Base-by-base conservation (phyloP, 2,797 vertebrate genomes). In the Ctenochaetus hawaiiensis region DNA sequence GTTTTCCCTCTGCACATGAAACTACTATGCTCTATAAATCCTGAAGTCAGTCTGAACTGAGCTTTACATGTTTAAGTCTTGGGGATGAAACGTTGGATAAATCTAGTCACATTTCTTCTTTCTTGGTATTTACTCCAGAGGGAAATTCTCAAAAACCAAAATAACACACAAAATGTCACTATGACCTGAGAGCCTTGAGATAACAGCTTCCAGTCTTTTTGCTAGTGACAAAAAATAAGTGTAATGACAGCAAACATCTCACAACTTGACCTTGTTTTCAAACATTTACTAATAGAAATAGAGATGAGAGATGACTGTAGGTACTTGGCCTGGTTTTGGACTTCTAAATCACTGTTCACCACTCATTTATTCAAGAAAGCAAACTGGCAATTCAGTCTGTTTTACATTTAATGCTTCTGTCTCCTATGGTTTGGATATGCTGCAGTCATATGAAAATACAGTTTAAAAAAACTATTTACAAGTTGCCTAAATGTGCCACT, bases 371-470 rank as follows among this genome's bases (percentile, higher is more conserved):
- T 71, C 47, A 64, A 12, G 14, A 0, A 57, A 64, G 13, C 14
- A 0, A 59, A 39, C 34, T 23, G 11, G 3, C 11, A 45, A 44
- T 57, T 63, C 18, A 18, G 47, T 45, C n/a, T 51, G 43, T 44
- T 44, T 44, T 14, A 44, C 13, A 8, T 43, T 44, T 34, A 26
- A 57, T 34, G 13, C 18, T 14, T 60, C 4, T 14, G 7, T 23
- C 13, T n/a, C 6, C 5, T 44, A 62, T 52, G 54, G 10, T 47
- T 47, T 16, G 22, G 26, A 23, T 6, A 23, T 53, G 26, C 14
- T 67, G 56, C 26, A 39, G 56, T 34, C n/a, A 65, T 43, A 59
- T 67, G 22, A 44, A 67, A 39, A 75, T 37, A 59, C 22, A 59
- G 22, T 53, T 60, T n/a, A n/a, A n/a, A 52, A 44, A 56, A 48